Percentiles rank a stretch among this genome's conserved stretches.
phyloP scores from a whole-genome alignment of 2,113 vertebrate species.

The Pelodiscus sinensis region DNA sequence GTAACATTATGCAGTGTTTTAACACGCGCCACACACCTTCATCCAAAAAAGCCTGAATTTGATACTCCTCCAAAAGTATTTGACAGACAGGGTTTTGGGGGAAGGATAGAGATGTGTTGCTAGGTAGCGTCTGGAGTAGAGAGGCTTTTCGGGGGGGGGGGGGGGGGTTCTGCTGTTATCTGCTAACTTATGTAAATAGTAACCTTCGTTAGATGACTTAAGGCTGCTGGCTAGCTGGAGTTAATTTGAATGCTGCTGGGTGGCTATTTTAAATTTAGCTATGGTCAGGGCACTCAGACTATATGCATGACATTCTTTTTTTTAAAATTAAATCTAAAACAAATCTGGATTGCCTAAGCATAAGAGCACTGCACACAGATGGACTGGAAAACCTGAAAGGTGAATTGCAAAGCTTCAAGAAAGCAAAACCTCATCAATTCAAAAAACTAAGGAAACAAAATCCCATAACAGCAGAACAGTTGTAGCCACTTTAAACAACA shows the following conservation, averaged over 20 bases:
- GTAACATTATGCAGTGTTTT: accelerated
- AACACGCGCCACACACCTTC: neutral
- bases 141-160: neutral
- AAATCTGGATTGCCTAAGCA: neutral
- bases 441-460: accelerated
- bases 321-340: neutral
- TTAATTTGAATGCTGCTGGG: neutral
- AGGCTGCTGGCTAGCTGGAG: neutral
- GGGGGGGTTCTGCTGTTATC: neutral
- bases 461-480: neutral
- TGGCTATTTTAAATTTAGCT: neutral
- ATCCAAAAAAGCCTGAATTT: neutral
- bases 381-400: neutral
- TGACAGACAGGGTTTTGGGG: accelerated
- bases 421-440: accelerated
- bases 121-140: accelerated
- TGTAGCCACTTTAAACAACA: neutral
- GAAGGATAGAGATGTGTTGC: neutral
- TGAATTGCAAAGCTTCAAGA: neutral
- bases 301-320: neutral
- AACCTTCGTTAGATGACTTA: neutral
- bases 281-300: neutral
- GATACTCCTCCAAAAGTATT: neutral
- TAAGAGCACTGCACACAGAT: neutral
- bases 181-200: neutral